Base-by-base conservation (phyloP, 2,797 vertebrate genomes). In the Chloroceryle inda region DNA sequence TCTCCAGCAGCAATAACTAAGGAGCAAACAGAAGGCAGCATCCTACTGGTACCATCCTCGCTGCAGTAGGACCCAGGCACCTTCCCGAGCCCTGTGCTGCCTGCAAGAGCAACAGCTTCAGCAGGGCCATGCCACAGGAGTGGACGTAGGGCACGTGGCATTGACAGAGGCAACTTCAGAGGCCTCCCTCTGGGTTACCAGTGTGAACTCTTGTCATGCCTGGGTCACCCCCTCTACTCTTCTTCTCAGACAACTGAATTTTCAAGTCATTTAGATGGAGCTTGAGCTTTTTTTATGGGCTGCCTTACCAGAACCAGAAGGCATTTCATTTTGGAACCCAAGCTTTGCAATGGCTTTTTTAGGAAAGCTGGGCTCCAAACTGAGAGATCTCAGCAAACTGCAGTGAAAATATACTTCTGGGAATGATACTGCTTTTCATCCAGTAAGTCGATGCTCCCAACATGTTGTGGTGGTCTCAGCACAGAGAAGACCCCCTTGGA, bases 121-220 rank as follows among this genome's bases (percentile, higher is more conserved):
- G 33, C 38, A 26, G 2, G 33, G 31, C 38, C 6, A 0, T 33
- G n/a, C 35, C 40, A 55, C 20, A 23, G 64, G 18, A 77, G 14
- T 6, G 8, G 26, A 9, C 1, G 0, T 21, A 31, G 1, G 21
- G 56, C 38, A 63, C 31, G 9, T 2, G 7, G 27, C 50, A 53
- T 20, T 17, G 20, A 50, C 4, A 13, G 37, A 63, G n/a, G 55
- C 15, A 62, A 63, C 27, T 17, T 61, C 4, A 50, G n/a, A 62
- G 13, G 58, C 38, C 44, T 64, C 22, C 33, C 18, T 63, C 42
- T 27, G 58, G 16, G 33, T 85, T 56, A 38, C 8, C 18, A 27
- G 18, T n/a, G 27, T 56, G 68, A 63, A 47, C 33, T 52, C 16
- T 52, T 78, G 44, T 37, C 26, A 42, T 3, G 18, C 6, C 64